Evolutionary conservation across 2,888 invertebrate species (phyloP).

Genomic region (Harpagoxenus sublaevis): DNA sequence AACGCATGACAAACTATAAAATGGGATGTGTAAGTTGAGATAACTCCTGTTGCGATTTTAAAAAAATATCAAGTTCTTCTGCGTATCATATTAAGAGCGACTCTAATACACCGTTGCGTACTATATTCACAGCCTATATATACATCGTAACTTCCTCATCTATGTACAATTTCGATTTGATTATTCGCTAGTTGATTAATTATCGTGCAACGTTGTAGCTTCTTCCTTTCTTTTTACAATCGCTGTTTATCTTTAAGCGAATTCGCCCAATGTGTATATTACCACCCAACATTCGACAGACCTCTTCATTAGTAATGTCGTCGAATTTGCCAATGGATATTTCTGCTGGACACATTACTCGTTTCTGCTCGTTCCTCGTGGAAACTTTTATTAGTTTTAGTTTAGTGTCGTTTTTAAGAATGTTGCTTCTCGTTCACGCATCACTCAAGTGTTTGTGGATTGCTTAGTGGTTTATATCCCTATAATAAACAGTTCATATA

Average conservation of each 20-base stretch:
- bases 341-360: neutral
- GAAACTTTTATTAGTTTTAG: neutral
- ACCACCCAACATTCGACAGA: slow-evolving; percentile 47
- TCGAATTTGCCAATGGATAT: slow-evolving; percentile 31
- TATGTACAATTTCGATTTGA: slow-evolving; percentile 67
- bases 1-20: slow-evolving; percentile 23
- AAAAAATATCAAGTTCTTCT: slow-evolving; percentile 57
- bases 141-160: slow-evolving; percentile 58
- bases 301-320: slow-evolving; percentile 18
- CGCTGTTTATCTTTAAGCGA: slow-evolving; percentile 40
- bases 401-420: neutral
- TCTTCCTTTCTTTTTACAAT: slow-evolving; percentile 6
- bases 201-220: slow-evolving; percentile 28
- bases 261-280: slow-evolving; percentile 59
- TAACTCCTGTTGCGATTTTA: slow-evolving; percentile 23
- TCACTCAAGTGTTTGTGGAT: slow-evolving; percentile 78
- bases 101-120: slow-evolving; percentile 54
- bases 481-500: slow-evolving; percentile 67
- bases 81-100: slow-evolving; percentile 34
- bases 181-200: slow-evolving; percentile 52
- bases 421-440: slow-evolving; percentile 17
- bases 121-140: slow-evolving; percentile 74
- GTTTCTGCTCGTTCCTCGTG: neutral
- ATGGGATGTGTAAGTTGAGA: slow-evolving; percentile 26
- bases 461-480: slow-evolving; percentile 82